A percentile compares a stretch with the other conserved stretches of the same genome.
These are phyloP conservation scores for Aeoliscus strigatus DNA, from an alignment of 2,797 vertebrate genomes.

Conservation along the genomic window DNA sequence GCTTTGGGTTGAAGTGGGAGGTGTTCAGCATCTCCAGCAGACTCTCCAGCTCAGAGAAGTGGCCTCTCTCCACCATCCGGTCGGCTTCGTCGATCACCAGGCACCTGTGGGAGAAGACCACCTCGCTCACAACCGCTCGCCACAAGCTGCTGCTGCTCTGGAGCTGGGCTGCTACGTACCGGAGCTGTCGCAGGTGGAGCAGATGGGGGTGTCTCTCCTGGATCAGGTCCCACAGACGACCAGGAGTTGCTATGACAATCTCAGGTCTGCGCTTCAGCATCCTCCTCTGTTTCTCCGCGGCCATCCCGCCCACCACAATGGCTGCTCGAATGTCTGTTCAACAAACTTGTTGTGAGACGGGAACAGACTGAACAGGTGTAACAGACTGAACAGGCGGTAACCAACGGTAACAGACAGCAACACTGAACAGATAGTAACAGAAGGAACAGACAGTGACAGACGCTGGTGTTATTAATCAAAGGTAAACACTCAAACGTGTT, in stretches of 20 bases:
- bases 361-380: no score
- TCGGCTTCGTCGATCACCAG: conserved; percentile 97
- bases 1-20: conserved; percentile 81
- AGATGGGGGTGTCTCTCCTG: conserved; percentile 88
- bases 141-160: no score
- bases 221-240: conserved; percentile 92
- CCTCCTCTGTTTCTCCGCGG: conserved; percentile 87
- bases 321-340: conserved; percentile 87
- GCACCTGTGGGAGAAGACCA: conserved; percentile 72
- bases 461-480: no score
- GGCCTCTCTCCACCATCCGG: conserved; percentile 94
- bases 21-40: conserved; percentile 90
- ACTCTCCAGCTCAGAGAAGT: conserved; percentile 90
- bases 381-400: no score
- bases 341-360: background rate
- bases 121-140: no score
- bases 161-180: conserved; percentile 67
- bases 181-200: conserved; percentile 81
- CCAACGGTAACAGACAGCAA: no score
- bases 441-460: no score
- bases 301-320: conserved; percentile 93
- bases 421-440: no score
- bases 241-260: conserved; percentile 92
- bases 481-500: no score
- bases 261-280: conserved; percentile 86